A percentile compares a stretch with the other conserved stretches of the same genome.
phyloP scores from a whole-genome alignment of 2,888 invertebrate species.

The Latrodectus hesperus region DNA sequence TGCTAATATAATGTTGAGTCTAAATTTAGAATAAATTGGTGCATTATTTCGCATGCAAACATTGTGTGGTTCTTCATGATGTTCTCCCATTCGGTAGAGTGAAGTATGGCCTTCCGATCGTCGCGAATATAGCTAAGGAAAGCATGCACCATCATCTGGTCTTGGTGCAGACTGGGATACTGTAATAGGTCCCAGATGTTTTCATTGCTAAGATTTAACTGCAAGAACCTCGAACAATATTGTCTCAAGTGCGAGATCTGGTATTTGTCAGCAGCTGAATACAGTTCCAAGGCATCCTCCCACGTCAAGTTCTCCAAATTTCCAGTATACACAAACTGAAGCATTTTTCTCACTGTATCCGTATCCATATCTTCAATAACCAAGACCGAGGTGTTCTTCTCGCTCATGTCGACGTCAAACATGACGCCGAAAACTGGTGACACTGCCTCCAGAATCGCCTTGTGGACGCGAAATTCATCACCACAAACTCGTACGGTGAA shows the following conservation, averaged over 20 bases:
- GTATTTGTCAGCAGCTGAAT: constrained; percentile 19
- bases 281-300: constrained; percentile 6
- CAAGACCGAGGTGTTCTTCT: not conserved
- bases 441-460: not conserved
- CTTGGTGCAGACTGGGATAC: not conserved
- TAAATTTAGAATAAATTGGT: no score
- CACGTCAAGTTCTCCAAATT: not conserved
- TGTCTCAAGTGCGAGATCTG: not conserved
- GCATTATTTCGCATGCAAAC: not conserved
- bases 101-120: not conserved
- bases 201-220: not conserved
- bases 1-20: no score
- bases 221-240: not conserved
- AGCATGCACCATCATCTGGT: not conserved
- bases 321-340: constrained; percentile 3
- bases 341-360: not conserved
- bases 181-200: constrained; percentile 9
- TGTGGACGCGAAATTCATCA: not conserved
- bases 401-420: constrained; percentile 3
- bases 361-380: not conserved
- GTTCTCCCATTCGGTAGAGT: not conserved
- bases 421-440: constrained; percentile 10
- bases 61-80: not conserved
- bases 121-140: not conserved
- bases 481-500: not conserved